These are phyloP conservation scores for Sarotherodon lohbergeri DNA, from an alignment of 2,113 vertebrate species.

Conservation along the genomic window DNA sequence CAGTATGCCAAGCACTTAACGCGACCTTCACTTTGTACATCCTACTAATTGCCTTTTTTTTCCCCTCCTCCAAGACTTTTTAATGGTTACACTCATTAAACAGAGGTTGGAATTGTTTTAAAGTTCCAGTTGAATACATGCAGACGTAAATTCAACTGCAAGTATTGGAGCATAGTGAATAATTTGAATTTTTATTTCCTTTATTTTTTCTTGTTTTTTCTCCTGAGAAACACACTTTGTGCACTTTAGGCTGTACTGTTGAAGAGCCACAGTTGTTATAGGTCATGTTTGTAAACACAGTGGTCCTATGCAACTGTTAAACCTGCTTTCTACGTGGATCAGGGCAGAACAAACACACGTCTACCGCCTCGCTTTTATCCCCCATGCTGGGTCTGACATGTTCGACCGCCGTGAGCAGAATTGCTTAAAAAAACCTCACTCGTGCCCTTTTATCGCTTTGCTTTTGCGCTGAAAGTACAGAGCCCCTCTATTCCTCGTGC, in stretches of 20 bases:
- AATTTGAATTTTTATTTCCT: constrained; percentile 14
- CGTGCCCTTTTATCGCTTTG: neutral
- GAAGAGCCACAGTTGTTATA: constrained; percentile 49
- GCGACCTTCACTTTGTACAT: constrained; percentile 63
- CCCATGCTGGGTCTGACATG: neutral
- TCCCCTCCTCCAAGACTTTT: constrained; percentile 26
- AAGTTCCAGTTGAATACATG: constrained; percentile 21
- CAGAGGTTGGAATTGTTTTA: constrained; percentile 28
- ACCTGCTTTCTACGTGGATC: constrained; percentile 51
- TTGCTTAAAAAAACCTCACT: neutral
- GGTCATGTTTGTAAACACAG: constrained; percentile 45
- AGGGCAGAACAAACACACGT: constrained; percentile 15
- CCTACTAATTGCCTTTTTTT: constrained; percentile 64
- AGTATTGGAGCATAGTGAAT: constrained; percentile 37
- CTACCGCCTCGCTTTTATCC: constrained; percentile 4
- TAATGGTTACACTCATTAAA: constrained; percentile 42
- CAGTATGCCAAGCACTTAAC: constrained; percentile 52
- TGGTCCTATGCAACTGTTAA: constrained; percentile 43
- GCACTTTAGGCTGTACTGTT: constrained; percentile 78
- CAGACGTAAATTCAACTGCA: neutral
- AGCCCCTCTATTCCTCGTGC: neutral
- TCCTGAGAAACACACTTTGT: constrained; percentile 62
- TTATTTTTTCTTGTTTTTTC: neutral
- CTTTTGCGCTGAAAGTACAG: neutral
- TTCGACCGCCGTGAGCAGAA: neutral